Evolutionary conservation across 2,797 vertebrate genomes (phyloP).

Genomic region (Kryptolebias ocellatus): DNA sequence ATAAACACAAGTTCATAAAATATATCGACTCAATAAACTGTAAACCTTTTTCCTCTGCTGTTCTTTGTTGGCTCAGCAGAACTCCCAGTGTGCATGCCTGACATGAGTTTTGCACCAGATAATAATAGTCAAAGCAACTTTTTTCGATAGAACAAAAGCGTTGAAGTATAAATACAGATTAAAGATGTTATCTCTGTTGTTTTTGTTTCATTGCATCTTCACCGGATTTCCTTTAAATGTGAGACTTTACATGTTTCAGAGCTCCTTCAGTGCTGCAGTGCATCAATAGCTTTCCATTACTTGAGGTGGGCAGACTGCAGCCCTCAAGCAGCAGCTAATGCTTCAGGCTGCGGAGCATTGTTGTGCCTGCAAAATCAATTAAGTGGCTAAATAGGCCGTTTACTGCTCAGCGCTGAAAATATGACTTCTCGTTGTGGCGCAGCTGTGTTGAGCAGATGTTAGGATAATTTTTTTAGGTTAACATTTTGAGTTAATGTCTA

Average conservation of each 20-base stretch:
- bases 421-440: conserved; percentile 7
- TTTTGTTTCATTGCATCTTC: not conserved
- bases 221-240: not conserved
- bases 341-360: conserved; percentile 61
- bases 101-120: not conserved
- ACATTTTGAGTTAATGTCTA: not conserved
- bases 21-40: conserved; percentile 25
- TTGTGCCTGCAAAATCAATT: conserved; percentile 73
- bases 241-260: conserved; percentile 2
- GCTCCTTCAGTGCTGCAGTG: conserved; percentile 21
- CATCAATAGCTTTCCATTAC: conserved; percentile 57
- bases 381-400: conserved; percentile 73
- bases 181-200: not conserved
- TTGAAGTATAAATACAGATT: not conserved
- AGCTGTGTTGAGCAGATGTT: conserved; percentile 10
- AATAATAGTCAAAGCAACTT: no score
- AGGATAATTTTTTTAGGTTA: not conserved
- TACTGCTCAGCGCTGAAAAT: conserved; percentile 51
- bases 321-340: conserved; percentile 56
- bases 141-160: not conserved
- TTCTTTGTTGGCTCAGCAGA: not conserved
- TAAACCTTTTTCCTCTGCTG: conserved; percentile 12
- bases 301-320: conserved; percentile 50
- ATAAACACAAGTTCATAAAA: conserved; percentile 23
- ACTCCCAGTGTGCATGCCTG: not conserved